A percentile compares a stretch with the other conserved stretches of the same genome.
Conservation (phyloP, 2,113 vertebrate genomes). For the Strix uralensis region DNA sequence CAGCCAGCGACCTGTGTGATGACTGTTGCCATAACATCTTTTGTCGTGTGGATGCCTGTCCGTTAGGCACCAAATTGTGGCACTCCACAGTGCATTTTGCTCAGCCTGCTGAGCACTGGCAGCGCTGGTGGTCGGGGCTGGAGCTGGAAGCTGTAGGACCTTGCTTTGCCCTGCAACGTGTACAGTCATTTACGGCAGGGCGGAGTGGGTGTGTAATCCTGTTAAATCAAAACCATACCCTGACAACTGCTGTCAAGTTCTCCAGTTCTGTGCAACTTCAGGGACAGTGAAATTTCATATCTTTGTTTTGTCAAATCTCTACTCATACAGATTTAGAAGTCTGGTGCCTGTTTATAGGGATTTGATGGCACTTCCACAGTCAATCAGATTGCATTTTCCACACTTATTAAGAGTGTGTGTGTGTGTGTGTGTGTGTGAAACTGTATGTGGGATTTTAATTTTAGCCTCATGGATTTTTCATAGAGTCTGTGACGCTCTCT, state of each 20-base stretch:
- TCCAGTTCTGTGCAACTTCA: neutral
- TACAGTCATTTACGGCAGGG: neutral
- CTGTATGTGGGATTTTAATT: neutral
- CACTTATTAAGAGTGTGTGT: neutral
- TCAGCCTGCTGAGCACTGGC: accelerated
- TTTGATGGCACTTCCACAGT: neutral
- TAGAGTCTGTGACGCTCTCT: neutral
- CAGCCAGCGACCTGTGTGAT: neutral
- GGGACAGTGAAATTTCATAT: neutral
- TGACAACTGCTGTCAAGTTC: neutral
- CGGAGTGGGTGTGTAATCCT: neutral
- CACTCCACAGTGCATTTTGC: neutral
- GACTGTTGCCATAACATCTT: neutral
- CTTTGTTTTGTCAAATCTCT: neutral
- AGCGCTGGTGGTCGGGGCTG: neutral
- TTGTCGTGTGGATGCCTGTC: neutral
- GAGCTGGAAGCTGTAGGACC: neutral
- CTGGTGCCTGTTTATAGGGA: neutral
- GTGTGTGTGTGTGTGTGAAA: neutral
- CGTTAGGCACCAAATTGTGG: accelerated
- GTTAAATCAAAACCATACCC: neutral
- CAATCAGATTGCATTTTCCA: neutral
- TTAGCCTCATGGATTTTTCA: neutral
- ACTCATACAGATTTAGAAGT: neutral
- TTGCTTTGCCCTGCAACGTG: neutral